Percentiles rank a stretch among this genome's conserved stretches.
Evolutionary conservation across 2,797 vertebrate genomes (phyloP).

Genomic region (Amblyopsis hoosieri): DNA sequence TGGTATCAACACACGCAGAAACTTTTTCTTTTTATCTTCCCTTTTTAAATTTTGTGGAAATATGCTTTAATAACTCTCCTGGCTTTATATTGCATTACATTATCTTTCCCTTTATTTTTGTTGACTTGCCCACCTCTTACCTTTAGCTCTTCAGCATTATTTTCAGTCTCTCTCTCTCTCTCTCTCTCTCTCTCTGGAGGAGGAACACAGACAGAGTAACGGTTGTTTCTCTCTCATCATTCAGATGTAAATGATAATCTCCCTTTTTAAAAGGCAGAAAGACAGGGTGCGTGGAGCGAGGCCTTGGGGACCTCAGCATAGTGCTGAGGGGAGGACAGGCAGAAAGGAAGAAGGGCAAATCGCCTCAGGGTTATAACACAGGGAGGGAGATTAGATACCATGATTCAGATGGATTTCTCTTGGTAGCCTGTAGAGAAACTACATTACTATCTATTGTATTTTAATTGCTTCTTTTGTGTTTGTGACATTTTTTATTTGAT

Average conservation of each 20-base stretch:
- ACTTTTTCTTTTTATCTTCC: no score
- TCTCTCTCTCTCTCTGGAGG: slow-evolving; percentile 51
- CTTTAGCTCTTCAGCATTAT: slow-evolving; percentile 50
- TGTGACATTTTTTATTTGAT: background rate
- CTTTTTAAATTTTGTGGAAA: background rate
- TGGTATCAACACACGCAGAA: no score
- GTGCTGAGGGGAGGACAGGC: slow-evolving; percentile 46
- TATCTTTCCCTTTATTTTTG: slow-evolving; percentile 52
- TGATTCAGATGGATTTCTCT: slow-evolving; percentile 77
- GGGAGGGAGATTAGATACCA: slow-evolving; percentile 60
- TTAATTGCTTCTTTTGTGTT: background rate
- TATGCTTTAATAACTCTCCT: slow-evolving; percentile 71
- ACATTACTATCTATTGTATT: background rate
- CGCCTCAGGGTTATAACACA: slow-evolving; percentile 75
- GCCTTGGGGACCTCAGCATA: slow-evolving; percentile 16
- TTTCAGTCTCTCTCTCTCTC: slow-evolving; percentile 42
- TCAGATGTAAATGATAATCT: slow-evolving; percentile 98
- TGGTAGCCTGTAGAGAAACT: slow-evolving; percentile 4
- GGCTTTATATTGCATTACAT: slow-evolving; percentile 84
- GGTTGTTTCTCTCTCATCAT: slow-evolving; percentile 91
- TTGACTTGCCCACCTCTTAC: slow-evolving; percentile 56
- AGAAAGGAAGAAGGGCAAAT: slow-evolving; percentile 44
- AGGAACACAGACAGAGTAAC: slow-evolving; percentile 85
- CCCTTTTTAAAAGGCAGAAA: slow-evolving; percentile 77
- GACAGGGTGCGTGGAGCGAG: slow-evolving; percentile 50